Conservation (phyloP, 2,797 vertebrate genomes). For the Heteromormyrus szaboi region DNA sequence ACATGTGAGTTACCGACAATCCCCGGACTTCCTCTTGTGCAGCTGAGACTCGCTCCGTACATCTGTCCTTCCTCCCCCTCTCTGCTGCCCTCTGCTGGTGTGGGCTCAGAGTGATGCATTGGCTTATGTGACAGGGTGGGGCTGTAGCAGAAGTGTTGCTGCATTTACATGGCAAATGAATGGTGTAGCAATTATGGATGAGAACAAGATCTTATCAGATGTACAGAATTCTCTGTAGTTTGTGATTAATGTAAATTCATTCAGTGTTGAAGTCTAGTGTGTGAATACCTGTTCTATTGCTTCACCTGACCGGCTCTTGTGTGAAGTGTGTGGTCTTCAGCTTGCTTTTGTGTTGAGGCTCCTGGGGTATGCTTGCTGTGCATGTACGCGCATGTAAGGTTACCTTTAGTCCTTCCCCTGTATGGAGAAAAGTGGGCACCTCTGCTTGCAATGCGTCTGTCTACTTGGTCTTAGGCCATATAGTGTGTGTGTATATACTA, state of each 20-base stretch:
- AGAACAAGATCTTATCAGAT: neutral
- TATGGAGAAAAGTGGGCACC: neutral
- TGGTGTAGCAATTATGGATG: neutral
- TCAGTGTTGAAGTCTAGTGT: neutral
- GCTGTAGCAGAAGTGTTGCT: neutral
- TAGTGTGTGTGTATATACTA: neutral
- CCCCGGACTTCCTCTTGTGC: conserved; percentile 21
- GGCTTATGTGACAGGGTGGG: neutral
- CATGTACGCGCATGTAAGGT: neutral
- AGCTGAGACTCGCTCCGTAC: conserved; percentile 7
- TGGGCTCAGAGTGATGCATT: neutral
- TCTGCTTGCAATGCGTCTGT: neutral
- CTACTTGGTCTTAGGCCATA: neutral
- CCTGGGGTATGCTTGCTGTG: neutral
- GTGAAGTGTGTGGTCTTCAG: neutral
- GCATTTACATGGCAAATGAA: neutral
- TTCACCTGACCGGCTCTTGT: neutral
- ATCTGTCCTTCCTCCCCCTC: neutral
- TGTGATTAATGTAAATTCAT: neutral
- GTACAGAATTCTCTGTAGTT: neutral
- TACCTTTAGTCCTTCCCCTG: neutral
- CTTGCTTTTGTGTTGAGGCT: neutral
- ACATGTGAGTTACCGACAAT: conserved; percentile 61
- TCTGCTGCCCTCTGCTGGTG: neutral
- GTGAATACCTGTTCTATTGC: neutral